A percentile compares a stretch with the other conserved stretches of the same genome.
These are phyloP conservation scores for Lamellibrachia luymesi DNA, from an alignment of 1,140 invertebrate genomes.

Conservation along the genomic window DNA sequence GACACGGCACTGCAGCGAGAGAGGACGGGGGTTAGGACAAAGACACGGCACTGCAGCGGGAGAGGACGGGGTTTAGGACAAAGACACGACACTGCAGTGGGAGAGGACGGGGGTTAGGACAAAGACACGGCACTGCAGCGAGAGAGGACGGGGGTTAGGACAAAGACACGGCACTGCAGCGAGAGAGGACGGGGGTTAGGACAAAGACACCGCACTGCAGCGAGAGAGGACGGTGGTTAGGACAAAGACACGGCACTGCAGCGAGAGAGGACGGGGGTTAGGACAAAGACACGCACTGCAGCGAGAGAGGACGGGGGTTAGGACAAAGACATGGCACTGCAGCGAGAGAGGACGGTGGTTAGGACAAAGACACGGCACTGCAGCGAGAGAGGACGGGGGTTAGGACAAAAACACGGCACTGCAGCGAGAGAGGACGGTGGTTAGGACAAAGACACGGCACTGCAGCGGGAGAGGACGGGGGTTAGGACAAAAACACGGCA, in stretches of 20 bases:
- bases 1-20: too few species aligned
- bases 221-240: not conserved
- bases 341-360: not conserved
- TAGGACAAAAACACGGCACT: slow-evolving; percentile 67
- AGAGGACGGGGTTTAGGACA: too few species aligned
- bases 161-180: slow-evolving; percentile 70
- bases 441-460: not conserved
- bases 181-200: not conserved
- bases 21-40: too few species aligned
- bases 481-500: not conserved
- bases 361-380: not conserved
- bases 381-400: too few species aligned
- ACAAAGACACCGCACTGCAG: not conserved
- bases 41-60: too few species aligned
- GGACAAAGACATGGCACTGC: not conserved
- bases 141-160: too few species aligned
- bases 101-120: too few species aligned
- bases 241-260: not conserved
- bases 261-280: too few species aligned
- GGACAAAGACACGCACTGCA: slow-evolving; percentile 66
- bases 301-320: slow-evolving; percentile 32
- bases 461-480: not conserved
- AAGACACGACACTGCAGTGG: too few species aligned
- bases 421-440: slow-evolving; percentile 45
- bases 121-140: too few species aligned